phyloP scores from a whole-genome alignment of 2,888 invertebrate genomes.

The Philereme transversata region DNA sequence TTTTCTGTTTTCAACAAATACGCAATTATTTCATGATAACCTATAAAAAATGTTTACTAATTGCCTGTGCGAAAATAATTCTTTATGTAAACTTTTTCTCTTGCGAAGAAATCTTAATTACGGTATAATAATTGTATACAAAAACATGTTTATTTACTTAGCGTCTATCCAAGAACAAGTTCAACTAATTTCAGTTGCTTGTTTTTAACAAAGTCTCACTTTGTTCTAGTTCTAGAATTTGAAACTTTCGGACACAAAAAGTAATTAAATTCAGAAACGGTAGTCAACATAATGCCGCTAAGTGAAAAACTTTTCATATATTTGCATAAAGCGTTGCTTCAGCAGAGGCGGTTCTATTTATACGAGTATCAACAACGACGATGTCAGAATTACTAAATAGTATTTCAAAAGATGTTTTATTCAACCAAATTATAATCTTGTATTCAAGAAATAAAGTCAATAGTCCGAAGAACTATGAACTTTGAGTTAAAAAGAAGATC shows the following conservation, averaged over 20 bases:
- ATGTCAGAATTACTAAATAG: conserved; percentile 18
- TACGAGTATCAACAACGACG: conserved; percentile 27
- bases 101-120: no score
- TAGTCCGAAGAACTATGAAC: no score
- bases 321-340: conserved; percentile 32
- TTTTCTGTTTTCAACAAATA: no score
- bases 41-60: no score
- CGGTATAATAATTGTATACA: no score
- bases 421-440: neutral
- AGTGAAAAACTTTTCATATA: conserved; percentile 35
- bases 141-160: no score
- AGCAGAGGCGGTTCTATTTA: conserved; percentile 23
- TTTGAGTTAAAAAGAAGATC: neutral
- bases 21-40: no score
- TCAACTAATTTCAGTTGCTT: no score
- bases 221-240: conserved; percentile 9
- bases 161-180: no score
- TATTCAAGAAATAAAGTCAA: neutral
- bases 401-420: neutral
- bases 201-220: neutral
- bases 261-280: conserved; percentile 31
- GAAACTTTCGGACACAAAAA: conserved; percentile 31
- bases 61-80: no score
- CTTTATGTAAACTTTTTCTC: no score
- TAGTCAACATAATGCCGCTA: conserved; percentile 31